A percentile compares a stretch with the other conserved stretches of the same genome.
Conservation (phyloP, 1,140 invertebrate genomes). For the Planococcus citri region DNA sequence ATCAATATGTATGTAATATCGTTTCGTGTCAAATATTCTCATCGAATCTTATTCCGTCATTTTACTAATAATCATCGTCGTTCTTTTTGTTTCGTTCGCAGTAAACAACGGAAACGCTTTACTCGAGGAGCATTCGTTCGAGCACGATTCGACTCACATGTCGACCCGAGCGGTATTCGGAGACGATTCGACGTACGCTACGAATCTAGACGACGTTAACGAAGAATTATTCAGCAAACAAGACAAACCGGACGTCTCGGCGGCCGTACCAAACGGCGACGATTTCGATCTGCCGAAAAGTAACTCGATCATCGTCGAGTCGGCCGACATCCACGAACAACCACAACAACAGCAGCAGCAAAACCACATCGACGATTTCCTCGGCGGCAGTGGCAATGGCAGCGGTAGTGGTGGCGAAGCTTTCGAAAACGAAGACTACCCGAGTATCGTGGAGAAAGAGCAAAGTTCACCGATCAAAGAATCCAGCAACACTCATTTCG, state of each 20-base stretch:
- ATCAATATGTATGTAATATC: too few relatives aligned
- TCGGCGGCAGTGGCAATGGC: neutral
- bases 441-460: constrained; percentile 11
- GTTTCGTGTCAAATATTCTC: too few relatives aligned
- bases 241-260: too few relatives aligned
- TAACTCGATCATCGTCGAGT: too few relatives aligned
- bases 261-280: neutral
- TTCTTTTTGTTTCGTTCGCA: neutral
- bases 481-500: too few relatives aligned
- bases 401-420: neutral
- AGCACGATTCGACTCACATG: neutral
- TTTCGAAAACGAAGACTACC: neutral
- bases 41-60: too few relatives aligned
- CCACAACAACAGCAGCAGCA: too few relatives aligned
- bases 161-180: neutral
- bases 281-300: too few relatives aligned
- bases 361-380: neutral
- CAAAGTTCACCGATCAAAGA: too few relatives aligned
- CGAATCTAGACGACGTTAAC: neutral
- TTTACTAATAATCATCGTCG: too few relatives aligned
- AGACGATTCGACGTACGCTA: neutral
- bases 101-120: neutral
- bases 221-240: neutral
- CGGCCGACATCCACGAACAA: neutral
- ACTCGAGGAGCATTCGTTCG: neutral